A percentile compares a stretch with the other conserved stretches of the same genome.
Evolutionary conservation across 1,140 invertebrate species (phyloP).

Genomic region (Calephelis nemesis): DNA sequence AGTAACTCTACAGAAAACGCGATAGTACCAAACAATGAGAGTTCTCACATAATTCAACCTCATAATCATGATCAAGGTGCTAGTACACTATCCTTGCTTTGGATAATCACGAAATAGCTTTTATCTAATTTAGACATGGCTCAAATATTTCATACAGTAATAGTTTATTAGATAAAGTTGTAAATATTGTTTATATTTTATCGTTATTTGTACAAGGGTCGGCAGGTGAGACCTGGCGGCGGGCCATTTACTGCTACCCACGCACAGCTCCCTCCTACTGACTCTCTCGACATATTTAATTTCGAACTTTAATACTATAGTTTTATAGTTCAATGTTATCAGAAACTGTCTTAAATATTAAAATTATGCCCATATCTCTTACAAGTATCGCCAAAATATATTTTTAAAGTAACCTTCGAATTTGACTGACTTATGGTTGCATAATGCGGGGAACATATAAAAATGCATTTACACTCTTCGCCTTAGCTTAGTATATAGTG

Average conservation of each 20-base stretch:
- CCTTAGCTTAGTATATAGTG: too few species aligned
- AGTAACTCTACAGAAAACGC: too few species aligned
- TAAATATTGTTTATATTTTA: conserved; percentile 68
- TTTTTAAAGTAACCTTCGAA: conserved; percentile 45
- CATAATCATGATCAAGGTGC: too few species aligned
- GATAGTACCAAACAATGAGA: too few species aligned
- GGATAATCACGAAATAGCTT: too few species aligned
- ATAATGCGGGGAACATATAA: too few species aligned
- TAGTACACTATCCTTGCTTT: too few species aligned
- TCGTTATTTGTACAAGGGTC: conserved; percentile 55
- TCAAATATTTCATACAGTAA: not conserved
- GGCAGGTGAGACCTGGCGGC: conserved; percentile 62
- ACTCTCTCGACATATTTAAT: conserved; percentile 28
- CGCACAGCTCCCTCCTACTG: conserved; percentile 48
- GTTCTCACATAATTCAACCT: too few species aligned
- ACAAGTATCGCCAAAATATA: conserved; percentile 52
- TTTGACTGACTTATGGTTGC: too few species aligned
- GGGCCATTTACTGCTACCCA: conserved; percentile 50
- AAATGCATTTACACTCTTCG: too few species aligned
- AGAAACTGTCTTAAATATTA: conserved; percentile 29
- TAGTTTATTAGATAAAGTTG: conserved; percentile 31
- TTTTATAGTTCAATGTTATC: conserved; percentile 33
- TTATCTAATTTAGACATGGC: too few species aligned
- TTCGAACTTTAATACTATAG: conserved; percentile 29
- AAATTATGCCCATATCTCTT: conserved; percentile 67